Evolutionary conservation across 2,113 vertebrate species (phyloP), one percentile per base, ranked within the genome.

Genomic region (human (Homo sapiens)): DNA sequence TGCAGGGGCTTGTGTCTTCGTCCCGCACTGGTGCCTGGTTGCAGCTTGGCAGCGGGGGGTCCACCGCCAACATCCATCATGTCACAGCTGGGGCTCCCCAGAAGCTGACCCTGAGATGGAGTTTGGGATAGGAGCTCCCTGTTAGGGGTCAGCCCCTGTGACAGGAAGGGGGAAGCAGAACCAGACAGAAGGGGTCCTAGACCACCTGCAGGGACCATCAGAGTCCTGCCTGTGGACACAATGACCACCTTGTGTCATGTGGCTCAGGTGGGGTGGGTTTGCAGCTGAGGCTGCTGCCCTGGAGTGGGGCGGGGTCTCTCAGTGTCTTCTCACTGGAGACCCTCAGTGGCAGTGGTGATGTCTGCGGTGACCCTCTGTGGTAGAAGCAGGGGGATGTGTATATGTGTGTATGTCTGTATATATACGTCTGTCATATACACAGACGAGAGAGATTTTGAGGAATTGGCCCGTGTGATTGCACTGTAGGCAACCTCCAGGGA

Each of bases 21-120:
- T 1, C 9, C 8, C 14, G 18, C 59, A 32, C 40, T 2, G n/a
- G 40, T 2, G 0, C 22, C 40, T 82, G 0, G 3, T 17, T 6
- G 17, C 45, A 2, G 45, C 40, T 32, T 79, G 79, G 30, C 11
- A 0, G 72, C 0, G 2, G 59, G 59, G 40, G 0, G 4, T 25
- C 35, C 13, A 6, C 45, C 16, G 18, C 20, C 38, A 2, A 2
- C n/a, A 35, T 35, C 18, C 25, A 16, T 78, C 40, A 57, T 9
- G 64, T 27, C 50, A n/a, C 23, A 38, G 35, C 0, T 17, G 13
- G 38, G 76, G 27, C 3, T 23, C 55, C 38, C 40, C 0, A 16
- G 43, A 73, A 55, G 61, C 73, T n/a, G 81, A 20, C 18, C 48
- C 14, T 0, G 7, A 40, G 16, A 38, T 45, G 68, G 48, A 35